phyloP scores from a whole-genome alignment of 2,888 invertebrate genomes.

The Stratiomys singularior region DNA sequence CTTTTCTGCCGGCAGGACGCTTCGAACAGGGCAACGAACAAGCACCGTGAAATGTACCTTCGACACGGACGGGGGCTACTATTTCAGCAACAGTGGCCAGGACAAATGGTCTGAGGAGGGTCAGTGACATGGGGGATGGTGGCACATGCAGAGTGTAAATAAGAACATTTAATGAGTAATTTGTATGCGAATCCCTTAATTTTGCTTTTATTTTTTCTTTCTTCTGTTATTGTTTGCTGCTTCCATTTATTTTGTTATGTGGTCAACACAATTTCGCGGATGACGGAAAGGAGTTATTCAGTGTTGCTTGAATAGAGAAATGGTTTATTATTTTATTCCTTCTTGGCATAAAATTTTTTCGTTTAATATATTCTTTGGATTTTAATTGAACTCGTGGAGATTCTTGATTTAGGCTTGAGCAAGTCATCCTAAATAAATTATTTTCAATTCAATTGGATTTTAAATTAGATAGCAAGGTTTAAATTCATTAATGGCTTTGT shows the following conservation, averaged over 20 bases:
- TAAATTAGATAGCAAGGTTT: too few relatives aligned
- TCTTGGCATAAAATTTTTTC: not conserved
- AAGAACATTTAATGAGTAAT: slow-evolving; percentile 49
- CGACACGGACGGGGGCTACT: too few relatives aligned
- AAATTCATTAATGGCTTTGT: too few relatives aligned
- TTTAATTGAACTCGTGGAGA: not conserved
- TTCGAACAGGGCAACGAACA: not conserved
- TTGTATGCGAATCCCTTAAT: slow-evolving; percentile 46
- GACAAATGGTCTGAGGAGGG: too few relatives aligned
- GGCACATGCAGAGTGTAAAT: not conserved
- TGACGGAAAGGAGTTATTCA: too few relatives aligned
- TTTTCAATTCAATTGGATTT: too few relatives aligned
- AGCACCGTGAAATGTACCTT: not conserved
- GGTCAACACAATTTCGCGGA: not conserved
- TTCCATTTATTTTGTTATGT: slow-evolving; percentile 14
- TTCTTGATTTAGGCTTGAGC: too few relatives aligned
- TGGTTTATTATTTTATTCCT: too few relatives aligned
- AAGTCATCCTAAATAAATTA: too few relatives aligned
- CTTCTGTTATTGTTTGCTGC: not conserved
- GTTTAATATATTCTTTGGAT: not conserved
- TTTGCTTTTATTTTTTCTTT: slow-evolving; percentile 22
- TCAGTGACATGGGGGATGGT: too few relatives aligned
- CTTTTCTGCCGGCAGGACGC: not conserved
- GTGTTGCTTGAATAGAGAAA: too few relatives aligned
- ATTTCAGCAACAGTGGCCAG: too few relatives aligned